Percentiles rank a stretch among this genome's conserved stretches.
phyloP scores from a whole-genome alignment of 2,888 invertebrate genomes.

The Hybos culiciformis region DNA sequence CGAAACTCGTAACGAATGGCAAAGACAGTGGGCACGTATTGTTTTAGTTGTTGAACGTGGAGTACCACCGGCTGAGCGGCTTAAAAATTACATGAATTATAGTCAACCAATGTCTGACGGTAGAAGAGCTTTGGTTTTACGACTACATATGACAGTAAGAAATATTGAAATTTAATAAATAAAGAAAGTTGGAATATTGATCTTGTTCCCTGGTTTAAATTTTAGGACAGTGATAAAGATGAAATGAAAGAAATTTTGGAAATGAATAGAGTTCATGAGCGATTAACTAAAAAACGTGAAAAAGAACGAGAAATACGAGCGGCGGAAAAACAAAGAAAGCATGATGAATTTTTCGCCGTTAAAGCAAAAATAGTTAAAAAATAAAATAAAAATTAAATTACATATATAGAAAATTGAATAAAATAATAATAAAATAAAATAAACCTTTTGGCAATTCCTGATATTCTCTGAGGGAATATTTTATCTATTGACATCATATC shows the following conservation, averaged over 20 bases:
- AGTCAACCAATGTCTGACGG: conserved; percentile 91
- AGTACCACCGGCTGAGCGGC: conserved; percentile 77
- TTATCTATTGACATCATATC: too few relatives aligned
- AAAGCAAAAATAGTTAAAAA: conserved; percentile 11
- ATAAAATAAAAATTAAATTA: too few relatives aligned
- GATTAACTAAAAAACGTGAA: conserved; percentile 56
- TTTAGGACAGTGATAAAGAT: conserved; percentile 80
- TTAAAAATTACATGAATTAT: conserved; percentile 76
- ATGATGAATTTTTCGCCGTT: conserved; percentile 27
- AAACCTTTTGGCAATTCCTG: too few relatives aligned
- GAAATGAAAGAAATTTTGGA: conserved; percentile 88
- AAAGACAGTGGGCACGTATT: conserved; percentile 94
- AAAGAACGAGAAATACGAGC: conserved; percentile 28
- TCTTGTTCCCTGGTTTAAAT: conserved; percentile 11
- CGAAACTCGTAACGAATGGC: conserved; percentile 96
- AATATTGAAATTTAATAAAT: background rate
- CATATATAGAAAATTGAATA: too few relatives aligned
- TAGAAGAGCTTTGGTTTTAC: conserved; percentile 67
- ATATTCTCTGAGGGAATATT: too few relatives aligned
- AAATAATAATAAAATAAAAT: too few relatives aligned
- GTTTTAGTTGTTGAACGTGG: conserved; percentile 94
- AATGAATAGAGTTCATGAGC: conserved; percentile 75
- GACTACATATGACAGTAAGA: conserved; percentile 75
- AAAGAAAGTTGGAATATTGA: background rate
- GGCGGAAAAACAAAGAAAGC: conserved; percentile 23